A percentile compares a stretch with the other conserved stretches of the same genome.
Conservation (phyloP, 1,140 invertebrate genomes). For the Chionoecetes opilio region DNA sequence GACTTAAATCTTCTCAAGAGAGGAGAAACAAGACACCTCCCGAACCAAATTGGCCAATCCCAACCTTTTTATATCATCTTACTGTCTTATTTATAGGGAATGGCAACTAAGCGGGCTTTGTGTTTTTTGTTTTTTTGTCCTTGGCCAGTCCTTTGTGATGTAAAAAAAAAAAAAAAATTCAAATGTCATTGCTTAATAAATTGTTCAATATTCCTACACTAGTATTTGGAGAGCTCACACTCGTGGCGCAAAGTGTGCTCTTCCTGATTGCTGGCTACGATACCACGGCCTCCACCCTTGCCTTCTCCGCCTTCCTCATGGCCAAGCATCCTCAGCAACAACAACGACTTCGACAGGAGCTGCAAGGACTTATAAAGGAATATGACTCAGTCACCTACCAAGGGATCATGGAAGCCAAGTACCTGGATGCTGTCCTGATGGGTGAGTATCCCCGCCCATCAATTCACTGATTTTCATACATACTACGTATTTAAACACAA, state of each 20-base stretch:
- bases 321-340: constrained; percentile 82
- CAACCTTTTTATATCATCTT: too few species aligned
- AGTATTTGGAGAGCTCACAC: constrained; percentile 81
- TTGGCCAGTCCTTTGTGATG: too few species aligned
- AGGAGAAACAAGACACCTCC: too few species aligned
- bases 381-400: constrained; percentile 66
- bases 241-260: constrained; percentile 82
- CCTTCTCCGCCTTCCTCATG: constrained; percentile 83
- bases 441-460: constrained; percentile 50
- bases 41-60: too few species aligned
- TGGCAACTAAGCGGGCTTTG: too few species aligned
- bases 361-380: constrained; percentile 41
- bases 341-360: constrained; percentile 80
- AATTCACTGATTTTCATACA: not conserved
- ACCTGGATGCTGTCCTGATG: constrained; percentile 66
- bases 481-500: too few species aligned
- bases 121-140: too few species aligned
- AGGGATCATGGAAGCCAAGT: constrained; percentile 72
- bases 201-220: too few species aligned
- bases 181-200: too few species aligned
- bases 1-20: too few species aligned
- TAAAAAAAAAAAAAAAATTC: too few species aligned
- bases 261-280: constrained; percentile 84
- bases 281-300: constrained; percentile 84
- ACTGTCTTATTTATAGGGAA: too few species aligned